Conservation (phyloP, 2,888 invertebrate genomes). For the Spilosoma lubricipeda region DNA sequence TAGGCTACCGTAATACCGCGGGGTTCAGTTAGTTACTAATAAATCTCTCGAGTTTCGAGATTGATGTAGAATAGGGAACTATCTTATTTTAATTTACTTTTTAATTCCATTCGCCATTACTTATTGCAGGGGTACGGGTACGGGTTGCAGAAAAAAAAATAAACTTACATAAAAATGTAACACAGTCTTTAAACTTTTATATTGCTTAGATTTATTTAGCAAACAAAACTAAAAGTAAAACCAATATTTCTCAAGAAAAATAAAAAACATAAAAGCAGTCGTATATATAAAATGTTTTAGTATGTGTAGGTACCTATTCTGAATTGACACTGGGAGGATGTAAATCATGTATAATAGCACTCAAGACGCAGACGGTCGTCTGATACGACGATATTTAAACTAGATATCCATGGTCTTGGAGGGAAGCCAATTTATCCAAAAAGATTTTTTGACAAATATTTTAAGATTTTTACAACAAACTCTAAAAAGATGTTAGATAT, state of each 20-base stretch:
- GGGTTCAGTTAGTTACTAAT: too few relatives aligned
- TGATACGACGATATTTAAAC: slow-evolving; percentile 74
- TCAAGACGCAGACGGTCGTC: slow-evolving; percentile 69
- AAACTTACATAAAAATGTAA: background rate
- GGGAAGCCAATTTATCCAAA: slow-evolving; percentile 72
- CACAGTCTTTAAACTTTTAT: background rate
- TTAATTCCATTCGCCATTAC: too few relatives aligned
- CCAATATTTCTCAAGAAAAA: slow-evolving; percentile 16
- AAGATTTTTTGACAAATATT: slow-evolving; percentile 60
- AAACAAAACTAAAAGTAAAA: slow-evolving; percentile 7
- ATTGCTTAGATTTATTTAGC: background rate
- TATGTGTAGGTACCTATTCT: slow-evolving; percentile 43
- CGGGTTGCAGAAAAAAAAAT: too few relatives aligned
- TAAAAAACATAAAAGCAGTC: slow-evolving; percentile 27
- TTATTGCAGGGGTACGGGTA: too few relatives aligned
- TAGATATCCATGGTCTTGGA: slow-evolving; percentile 73
- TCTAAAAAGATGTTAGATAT: slow-evolving; percentile 28
- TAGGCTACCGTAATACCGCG: too few relatives aligned
- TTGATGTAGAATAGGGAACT: too few relatives aligned
- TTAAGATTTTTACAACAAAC: slow-evolving; percentile 42
- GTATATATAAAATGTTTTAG: slow-evolving; percentile 33
- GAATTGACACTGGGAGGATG: slow-evolving; percentile 66
- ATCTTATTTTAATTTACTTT: too few relatives aligned
- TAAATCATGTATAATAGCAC: slow-evolving; percentile 75
- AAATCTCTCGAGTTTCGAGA: too few relatives aligned